Evolutionary conservation across 2,888 invertebrate genomes (phyloP), one percentile per base, ranked within the genome.

Genomic region (Diplazon laetatorius): DNA sequence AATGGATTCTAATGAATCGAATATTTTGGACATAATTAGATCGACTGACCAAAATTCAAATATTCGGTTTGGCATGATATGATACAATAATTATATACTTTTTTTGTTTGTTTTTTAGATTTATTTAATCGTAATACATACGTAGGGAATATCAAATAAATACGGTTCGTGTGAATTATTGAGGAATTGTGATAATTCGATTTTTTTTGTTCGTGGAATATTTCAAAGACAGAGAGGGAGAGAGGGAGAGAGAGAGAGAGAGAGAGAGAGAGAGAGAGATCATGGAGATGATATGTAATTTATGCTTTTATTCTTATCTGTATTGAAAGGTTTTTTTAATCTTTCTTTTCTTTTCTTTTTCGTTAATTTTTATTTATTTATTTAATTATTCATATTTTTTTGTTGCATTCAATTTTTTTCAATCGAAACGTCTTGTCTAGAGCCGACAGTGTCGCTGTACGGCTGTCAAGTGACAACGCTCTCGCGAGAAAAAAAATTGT

Each of bases 31-130:
- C 83, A 84, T 84, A 87, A 84, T 81, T 85, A 84, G 85, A 86
- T 86, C 83, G 84, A 84, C 82, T 82, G 84, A 87, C 85, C 83
- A 82, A 86, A 82, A 84, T 82, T 85, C 72, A 72, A 83, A 82
- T 82, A 84, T 84, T 83, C 82, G 80, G 84, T 89, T 89, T 89
- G 89, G 89, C 89, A 88, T 88, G 87, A 86, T 86, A 83, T 84
- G 81, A 83, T 82, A 84, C 82, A 83, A 80, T 81, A 78, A 76
- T 76, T 72, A 71, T 79, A 63, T 71, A n/a, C n/a, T n/a, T n/a
- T n/a, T n/a, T n/a, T n/a, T n/a, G n/a, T n/a, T n/a, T n/a, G n/a
- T n/a, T n/a, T n/a, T n/a, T n/a, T n/a, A n/a, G n/a, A n/a, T 63
- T 59, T 71, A 52, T 62, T 68, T 59, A 75, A 78, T 83, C 69